A percentile compares a stretch with the other conserved stretches of the same genome.
Evolutionary conservation across 1,140 invertebrate genomes (phyloP).

Genomic region (Acromyrmex charruanus): DNA sequence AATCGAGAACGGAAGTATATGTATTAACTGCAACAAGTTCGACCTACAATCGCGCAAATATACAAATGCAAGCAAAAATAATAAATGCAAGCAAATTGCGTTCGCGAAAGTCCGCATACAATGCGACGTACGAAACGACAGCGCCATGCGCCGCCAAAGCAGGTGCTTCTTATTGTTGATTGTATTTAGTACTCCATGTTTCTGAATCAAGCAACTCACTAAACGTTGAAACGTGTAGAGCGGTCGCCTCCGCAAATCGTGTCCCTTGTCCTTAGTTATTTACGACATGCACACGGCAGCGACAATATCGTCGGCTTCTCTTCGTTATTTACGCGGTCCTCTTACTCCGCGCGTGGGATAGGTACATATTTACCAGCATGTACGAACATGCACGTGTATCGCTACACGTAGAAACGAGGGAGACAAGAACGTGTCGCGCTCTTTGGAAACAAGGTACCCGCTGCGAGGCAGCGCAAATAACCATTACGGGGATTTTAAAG

Average conservation of each 20-base stretch:
- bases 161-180: slow-evolving; percentile 25
- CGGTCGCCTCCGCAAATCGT: slow-evolving; percentile 47
- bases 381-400: slow-evolving; percentile 26
- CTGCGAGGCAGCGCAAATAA: neutral
- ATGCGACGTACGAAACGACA: neutral
- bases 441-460: slow-evolving; percentile 43
- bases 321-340: slow-evolving; percentile 49
- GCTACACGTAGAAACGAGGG: neutral
- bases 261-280: slow-evolving; percentile 53
- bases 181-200: slow-evolving; percentile 21
- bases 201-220: slow-evolving; percentile 34
- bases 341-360: slow-evolving; percentile 23
- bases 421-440: slow-evolving; percentile 26
- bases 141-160: neutral
- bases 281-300: slow-evolving; percentile 38
- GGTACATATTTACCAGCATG: slow-evolving; percentile 54
- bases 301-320: slow-evolving; percentile 45
- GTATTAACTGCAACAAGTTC: slow-evolving; percentile 58
- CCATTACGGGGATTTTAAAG: slow-evolving; percentile 54
- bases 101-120: neutral
- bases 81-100: neutral
- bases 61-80: neutral
- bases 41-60: slow-evolving; percentile 34
- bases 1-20: slow-evolving; percentile 13
- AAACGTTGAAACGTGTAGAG: slow-evolving; percentile 26